Evolutionary conservation across 30 jellyfish, hydroid and myxozoan species (phyloP).

Genomic region (Cassiopea andromeda): DNA sequence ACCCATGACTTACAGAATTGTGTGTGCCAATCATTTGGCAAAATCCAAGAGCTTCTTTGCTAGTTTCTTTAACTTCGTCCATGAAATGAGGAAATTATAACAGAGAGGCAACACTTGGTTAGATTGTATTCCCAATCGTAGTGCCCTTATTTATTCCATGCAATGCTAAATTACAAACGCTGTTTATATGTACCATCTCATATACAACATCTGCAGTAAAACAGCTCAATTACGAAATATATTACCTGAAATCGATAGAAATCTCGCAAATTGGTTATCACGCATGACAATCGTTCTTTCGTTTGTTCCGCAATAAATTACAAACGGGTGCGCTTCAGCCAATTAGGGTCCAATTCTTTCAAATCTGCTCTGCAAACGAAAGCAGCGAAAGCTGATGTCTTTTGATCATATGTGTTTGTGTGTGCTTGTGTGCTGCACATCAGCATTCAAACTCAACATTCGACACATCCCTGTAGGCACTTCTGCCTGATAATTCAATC

Average conservation of each 20-base stretch:
- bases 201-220: neutral
- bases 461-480: neutral
- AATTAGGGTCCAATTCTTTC: constrained; percentile 21
- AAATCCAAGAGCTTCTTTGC: neutral
- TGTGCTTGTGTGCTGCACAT: too few species aligned
- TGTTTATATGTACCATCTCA: neutral
- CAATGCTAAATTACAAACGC: neutral
- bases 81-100: neutral
- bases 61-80: neutral
- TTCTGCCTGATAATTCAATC: neutral
- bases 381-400: neutral
- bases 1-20: neutral
- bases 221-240: constrained; percentile 31
- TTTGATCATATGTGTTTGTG: too few species aligned
- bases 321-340: constrained; percentile 63
- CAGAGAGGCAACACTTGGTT: neutral
- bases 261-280: constrained; percentile 43
- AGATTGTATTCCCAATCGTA: neutral
- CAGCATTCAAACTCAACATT: neutral
- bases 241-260: constrained; percentile 46
- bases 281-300: constrained; percentile 47
- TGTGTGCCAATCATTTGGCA: neutral
- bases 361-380: neutral
- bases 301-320: constrained; percentile 12
- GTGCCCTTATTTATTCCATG: neutral